A percentile compares a stretch with the other conserved stretches of the same genome.
Evolutionary conservation across 1,140 invertebrate genomes (phyloP).

Genomic region (Rhizoglyphus robini): DNA sequence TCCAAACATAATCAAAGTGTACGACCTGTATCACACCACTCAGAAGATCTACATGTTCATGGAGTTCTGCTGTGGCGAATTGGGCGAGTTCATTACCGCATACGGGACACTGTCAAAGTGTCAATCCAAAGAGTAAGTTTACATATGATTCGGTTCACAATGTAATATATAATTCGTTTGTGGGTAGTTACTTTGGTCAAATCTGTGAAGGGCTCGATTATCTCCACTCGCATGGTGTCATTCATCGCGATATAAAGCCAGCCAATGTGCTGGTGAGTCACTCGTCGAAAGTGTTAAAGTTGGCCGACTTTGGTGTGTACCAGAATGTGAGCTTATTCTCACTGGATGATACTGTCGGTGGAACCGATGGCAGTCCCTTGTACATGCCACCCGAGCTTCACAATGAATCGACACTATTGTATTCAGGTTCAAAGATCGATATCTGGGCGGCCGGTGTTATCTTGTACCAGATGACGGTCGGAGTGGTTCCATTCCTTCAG

Average conservation of each 20-base stretch:
- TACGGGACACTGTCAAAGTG: not conserved
- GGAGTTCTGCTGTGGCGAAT: constrained; percentile 13
- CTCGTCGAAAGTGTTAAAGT: constrained; percentile 82
- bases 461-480: constrained; percentile 89
- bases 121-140: constrained; percentile 6
- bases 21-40: not conserved
- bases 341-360: constrained; percentile 45
- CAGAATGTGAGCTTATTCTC: constrained; percentile 39
- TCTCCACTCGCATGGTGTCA: constrained; percentile 80
- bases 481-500: constrained; percentile 39
- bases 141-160: not conserved
- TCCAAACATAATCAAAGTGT: not conserved
- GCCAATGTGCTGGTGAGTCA: constrained; percentile 87
- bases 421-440: constrained; percentile 89
- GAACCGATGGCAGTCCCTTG: constrained; percentile 82
- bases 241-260: constrained; percentile 99
- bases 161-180: constrained; percentile 25
- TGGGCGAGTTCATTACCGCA: not conserved
- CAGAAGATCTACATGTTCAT: constrained; percentile 7
- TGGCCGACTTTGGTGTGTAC: constrained; percentile 95
- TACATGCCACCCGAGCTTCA: constrained; percentile 99
- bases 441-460: constrained; percentile 95
- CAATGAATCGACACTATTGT: constrained; percentile 40
- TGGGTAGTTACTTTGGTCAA: constrained; percentile 76
- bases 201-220: constrained; percentile 89